Evolutionary conservation across 2,113 vertebrate genomes (phyloP).

Genomic region (Embiotoca jacksoni): DNA sequence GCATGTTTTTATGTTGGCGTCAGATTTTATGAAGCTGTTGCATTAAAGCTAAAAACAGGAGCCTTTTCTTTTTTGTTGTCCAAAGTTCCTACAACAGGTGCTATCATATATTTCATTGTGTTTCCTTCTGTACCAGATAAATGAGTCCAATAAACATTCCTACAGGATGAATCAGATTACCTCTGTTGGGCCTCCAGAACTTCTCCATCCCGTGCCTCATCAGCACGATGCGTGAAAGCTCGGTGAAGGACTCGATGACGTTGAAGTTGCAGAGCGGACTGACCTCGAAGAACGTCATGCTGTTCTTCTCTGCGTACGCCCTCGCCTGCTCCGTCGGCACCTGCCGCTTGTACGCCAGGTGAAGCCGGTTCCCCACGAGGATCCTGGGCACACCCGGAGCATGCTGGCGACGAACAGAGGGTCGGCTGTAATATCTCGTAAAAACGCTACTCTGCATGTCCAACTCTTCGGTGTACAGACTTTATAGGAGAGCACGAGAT

Average conservation of each 20-base stretch:
- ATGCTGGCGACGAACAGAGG: conserved; percentile 82
- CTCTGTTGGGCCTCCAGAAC: conserved; percentile 98
- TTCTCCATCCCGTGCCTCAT: conserved; percentile 99
- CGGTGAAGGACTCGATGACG: conserved; percentile 97
- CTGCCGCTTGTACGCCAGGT: conserved; percentile 96
- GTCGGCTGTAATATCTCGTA: background rate
- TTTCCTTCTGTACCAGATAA: too few relatives aligned
- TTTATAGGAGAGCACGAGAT: background rate
- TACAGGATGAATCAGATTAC: conserved; percentile 74
- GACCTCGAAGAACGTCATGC: conserved; percentile 99
- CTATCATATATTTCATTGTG: too few relatives aligned
- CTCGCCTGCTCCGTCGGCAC: conserved; percentile 97
- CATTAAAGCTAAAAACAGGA: too few relatives aligned
- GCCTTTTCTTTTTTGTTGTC: too few relatives aligned
- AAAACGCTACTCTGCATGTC: background rate
- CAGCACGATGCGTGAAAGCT: conserved; percentile 96
- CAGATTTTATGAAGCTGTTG: too few relatives aligned
- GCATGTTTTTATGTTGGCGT: too few relatives aligned
- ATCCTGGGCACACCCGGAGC: conserved; percentile 97
- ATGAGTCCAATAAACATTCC: too few relatives aligned
- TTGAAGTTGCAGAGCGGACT: conserved; percentile 99
- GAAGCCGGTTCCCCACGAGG: conserved; percentile 96
- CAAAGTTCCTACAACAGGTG: too few relatives aligned
- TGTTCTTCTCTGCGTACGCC: conserved; percentile 96
- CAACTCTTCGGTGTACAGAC: too few relatives aligned